phyloP scores from a whole-genome alignment of 2,113 vertebrate species.

The Apeltes quadracus region DNA sequence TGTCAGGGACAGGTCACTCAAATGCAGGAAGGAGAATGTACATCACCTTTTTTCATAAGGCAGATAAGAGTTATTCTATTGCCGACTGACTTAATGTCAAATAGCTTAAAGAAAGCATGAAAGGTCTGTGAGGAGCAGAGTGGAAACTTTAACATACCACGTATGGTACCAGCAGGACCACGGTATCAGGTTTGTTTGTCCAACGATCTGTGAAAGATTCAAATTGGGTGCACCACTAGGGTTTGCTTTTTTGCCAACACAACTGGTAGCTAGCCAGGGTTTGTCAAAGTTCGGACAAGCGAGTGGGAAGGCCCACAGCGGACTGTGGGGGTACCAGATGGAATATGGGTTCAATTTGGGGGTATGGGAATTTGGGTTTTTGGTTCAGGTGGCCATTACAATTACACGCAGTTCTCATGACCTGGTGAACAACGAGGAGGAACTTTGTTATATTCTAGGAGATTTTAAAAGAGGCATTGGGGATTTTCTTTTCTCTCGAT shows the following conservation, averaged over 20 bases:
- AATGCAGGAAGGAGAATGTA: constrained; percentile 15
- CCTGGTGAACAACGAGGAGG: neutral
- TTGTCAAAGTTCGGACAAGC: no score
- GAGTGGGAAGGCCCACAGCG: neutral
- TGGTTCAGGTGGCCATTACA: neutral
- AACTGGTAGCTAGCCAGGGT: neutral
- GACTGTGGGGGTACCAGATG: neutral
- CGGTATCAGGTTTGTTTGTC: neutral
- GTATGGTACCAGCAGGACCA: neutral
- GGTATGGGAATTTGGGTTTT: neutral
- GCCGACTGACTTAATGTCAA: constrained; percentile 10
- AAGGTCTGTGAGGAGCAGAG: neutral
- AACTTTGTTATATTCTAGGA: neutral
- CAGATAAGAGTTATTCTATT: constrained; percentile 1
- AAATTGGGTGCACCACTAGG: neutral
- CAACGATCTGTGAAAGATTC: neutral
- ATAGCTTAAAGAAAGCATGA: constrained; percentile 6
- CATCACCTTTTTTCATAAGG: neutral
- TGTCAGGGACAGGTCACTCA: constrained; percentile 33
- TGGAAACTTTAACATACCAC: neutral
- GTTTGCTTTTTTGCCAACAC: neutral
- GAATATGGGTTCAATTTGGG: neutral
- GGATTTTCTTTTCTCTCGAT: neutral
- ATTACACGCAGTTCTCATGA: neutral
- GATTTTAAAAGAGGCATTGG: neutral